phyloP scores from a whole-genome alignment of 2,888 invertebrate species.

The Apantesis nais region DNA sequence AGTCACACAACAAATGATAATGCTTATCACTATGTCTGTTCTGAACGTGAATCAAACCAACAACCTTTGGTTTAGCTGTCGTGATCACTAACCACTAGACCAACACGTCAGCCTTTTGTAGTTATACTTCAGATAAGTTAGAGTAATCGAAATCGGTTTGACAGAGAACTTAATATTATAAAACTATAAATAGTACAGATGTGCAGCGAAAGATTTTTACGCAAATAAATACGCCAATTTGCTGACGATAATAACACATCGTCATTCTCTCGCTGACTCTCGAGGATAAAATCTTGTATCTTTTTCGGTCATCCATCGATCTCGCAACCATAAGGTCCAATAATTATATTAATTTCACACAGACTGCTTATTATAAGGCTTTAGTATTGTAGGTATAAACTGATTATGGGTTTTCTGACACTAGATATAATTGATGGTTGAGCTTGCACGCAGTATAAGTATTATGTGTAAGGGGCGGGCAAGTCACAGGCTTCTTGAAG shows the following conservation, averaged over 20 bases:
- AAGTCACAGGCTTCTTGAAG: no score
- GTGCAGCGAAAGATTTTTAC: slow-evolving; percentile 59
- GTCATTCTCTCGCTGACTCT: slow-evolving; percentile 22
- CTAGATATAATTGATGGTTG: background rate
- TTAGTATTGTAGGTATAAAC: background rate
- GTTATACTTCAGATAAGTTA: background rate
- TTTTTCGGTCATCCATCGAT: slow-evolving; percentile 48
- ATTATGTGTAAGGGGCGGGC: no score
- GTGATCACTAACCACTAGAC: no score
- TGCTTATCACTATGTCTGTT: no score
- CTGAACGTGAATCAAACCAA: no score
- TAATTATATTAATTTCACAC: slow-evolving; percentile 75
- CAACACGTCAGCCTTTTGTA: no score
- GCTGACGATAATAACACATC: slow-evolving; percentile 66
- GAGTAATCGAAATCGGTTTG: background rate
- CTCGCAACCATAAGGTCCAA: slow-evolving; percentile 53
- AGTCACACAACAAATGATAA: no score
- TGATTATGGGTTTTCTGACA: background rate
- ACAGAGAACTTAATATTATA: background rate
- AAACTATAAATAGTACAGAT: slow-evolving; percentile 42
- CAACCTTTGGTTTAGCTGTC: no score
- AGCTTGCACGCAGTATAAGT: background rate
- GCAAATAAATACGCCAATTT: slow-evolving; percentile 76
- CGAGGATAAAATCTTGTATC: slow-evolving; percentile 38
- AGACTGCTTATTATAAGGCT: slow-evolving; percentile 64